Percentiles rank a stretch among this genome's conserved stretches.
These are phyloP conservation scores for Zaprionus ornatus DNA, from an alignment of 1,140 invertebrate species.

Conservation along the genomic window DNA sequence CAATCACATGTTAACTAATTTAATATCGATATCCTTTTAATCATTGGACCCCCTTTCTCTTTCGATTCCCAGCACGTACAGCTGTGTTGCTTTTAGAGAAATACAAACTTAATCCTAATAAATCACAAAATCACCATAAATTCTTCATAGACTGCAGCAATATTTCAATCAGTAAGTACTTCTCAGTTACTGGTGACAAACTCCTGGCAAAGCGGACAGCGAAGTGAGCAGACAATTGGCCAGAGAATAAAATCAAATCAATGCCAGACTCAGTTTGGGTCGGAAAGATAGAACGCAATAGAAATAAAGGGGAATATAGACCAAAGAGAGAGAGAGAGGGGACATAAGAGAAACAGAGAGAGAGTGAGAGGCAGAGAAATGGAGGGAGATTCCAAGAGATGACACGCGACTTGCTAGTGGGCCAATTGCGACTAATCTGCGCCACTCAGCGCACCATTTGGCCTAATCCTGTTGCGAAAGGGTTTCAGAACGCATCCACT, in stretches of 20 bases:
- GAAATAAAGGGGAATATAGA: not conserved
- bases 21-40: no score
- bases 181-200: not conserved
- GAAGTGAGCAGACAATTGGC: conserved; percentile 7
- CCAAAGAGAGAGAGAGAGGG: not conserved
- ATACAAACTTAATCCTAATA: no score
- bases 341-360: not conserved
- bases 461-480: conserved; percentile 17
- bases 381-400: not conserved
- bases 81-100: no score
- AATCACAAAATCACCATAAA: no score
- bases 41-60: no score
- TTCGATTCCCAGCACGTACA: no score
- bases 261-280: conserved; percentile 13
- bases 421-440: conserved; percentile 33
- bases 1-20: no score
- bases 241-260: conserved; percentile 31
- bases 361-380: not conserved
- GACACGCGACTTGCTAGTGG: conserved; percentile 2
- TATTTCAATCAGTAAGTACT: not conserved
- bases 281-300: not conserved
- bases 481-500: conserved; percentile 20
- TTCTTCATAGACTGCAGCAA: not conserved
- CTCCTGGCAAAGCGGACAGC: not conserved
- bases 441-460: conserved; percentile 30